Base-by-base conservation (phyloP, 2,113 vertebrate species). In the Telmatochromis brichardi region DNA sequence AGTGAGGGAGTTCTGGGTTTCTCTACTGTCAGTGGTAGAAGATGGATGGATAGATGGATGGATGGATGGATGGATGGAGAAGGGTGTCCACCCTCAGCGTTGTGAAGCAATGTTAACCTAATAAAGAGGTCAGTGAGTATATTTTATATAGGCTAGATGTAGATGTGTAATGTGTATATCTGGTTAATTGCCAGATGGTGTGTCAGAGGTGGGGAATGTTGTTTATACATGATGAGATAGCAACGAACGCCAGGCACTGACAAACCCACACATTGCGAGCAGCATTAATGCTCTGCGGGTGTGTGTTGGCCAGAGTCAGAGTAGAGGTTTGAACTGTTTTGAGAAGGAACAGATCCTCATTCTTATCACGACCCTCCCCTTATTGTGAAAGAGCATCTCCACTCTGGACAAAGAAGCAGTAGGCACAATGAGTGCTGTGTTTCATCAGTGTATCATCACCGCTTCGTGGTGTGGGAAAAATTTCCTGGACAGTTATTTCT, bases 221-320 rank as follows among this genome's bases (percentile, higher is more conserved):
- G 92, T 94, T 94, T 94, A 94, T 79, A 88, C 58, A 57, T 42
- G 89, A 91, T 11, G 81, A 87, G 90, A 83, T 89, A 83, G 86
- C 80, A 35, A 87, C 54, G 84, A 86, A 89, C 63, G 53, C 83
- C 88, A 87, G 89, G 42, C 88, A 33, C 78, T 6, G 23, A 63
- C 80, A 60, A 51, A 21, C 84, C 58, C 87, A 63, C 68, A 63
- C 71, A 58, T 6, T 82, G 17, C 5, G 15, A 80, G 86, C 82
- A 88, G 57, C 28, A 28, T 40, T 37, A 37, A 53, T 33, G 33
- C 60, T 40, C 82, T 28, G 7, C 50, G 7, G 14, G 8, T 80
- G 68, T 1, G 23, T 50, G 0, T 80, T 23, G 8, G n/a, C 33
- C 11, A 40, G 51, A 45, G 63, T 79, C 5, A 28, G 9, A 31